phyloP scores from a whole-genome alignment of 2,113 vertebrate species.

The Coptodon bakossiorum region DNA sequence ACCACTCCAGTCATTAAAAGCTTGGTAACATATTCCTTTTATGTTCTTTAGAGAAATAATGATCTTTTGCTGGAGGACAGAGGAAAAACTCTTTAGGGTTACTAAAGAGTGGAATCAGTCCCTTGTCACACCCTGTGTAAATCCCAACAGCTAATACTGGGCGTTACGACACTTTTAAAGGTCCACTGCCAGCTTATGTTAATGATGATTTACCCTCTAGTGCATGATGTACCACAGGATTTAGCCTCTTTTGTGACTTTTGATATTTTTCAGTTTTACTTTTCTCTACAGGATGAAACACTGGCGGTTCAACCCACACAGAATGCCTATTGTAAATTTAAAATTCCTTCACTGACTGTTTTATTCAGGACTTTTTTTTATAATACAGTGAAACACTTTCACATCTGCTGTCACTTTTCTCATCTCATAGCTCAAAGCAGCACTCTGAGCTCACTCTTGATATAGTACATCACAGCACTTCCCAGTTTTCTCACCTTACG shows the following conservation, averaged over 20 bases:
- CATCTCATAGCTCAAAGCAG: constrained; percentile 38
- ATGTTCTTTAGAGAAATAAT: constrained; percentile 21
- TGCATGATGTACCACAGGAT: neutral
- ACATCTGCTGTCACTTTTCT: constrained; percentile 35
- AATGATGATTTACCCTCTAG: constrained; percentile 27
- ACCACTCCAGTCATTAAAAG: constrained; percentile 22
- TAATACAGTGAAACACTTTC: constrained; percentile 56
- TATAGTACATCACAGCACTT: constrained; percentile 55
- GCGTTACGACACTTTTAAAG: constrained; percentile 38
- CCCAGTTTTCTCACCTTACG: constrained; percentile 62
- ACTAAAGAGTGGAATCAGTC: neutral
- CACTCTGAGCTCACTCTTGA: constrained; percentile 42
- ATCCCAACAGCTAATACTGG: constrained; percentile 27
- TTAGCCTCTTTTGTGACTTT: neutral
- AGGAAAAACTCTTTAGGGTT: neutral
- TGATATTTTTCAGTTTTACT: neutral
- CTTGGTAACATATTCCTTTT: constrained; percentile 17
- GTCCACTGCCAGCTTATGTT: constrained; percentile 46
- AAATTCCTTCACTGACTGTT: constrained; percentile 30
- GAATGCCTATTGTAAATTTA: constrained; percentile 12
- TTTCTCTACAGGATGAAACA: neutral
- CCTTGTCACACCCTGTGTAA: neutral
- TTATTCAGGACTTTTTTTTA: constrained; percentile 46
- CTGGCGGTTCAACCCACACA: neutral
- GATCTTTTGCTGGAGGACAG: neutral